Evolutionary conservation across 1,140 invertebrate species (phyloP).

Genomic region (Cotesia glomerata): DNA sequence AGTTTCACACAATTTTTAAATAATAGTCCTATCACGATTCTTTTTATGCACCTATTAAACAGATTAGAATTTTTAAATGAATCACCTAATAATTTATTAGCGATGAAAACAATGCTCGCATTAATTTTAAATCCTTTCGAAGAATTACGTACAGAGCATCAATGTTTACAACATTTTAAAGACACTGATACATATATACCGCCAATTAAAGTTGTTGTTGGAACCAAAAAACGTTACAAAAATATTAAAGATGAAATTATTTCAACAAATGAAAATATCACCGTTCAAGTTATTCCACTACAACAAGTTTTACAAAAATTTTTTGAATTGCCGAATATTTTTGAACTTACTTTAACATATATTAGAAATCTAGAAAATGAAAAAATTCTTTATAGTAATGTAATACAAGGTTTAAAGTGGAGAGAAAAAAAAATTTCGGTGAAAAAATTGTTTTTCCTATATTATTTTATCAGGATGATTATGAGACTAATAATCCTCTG

Average conservation of each 20-base stretch:
- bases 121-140: constrained; percentile 7
- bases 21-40: background rate
- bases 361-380: constrained; percentile 7
- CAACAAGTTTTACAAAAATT: constrained; percentile 18
- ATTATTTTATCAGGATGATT: constrained; percentile 12
- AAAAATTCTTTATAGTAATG: background rate
- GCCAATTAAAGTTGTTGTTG: constrained; percentile 23
- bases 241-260: background rate
- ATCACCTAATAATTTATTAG: background rate
- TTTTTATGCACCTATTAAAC: background rate
- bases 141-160: constrained; percentile 24
- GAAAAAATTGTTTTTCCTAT: background rate
- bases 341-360: background rate
- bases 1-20: background rate
- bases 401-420: background rate
- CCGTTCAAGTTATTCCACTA: constrained; percentile 15
- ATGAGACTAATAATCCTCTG: constrained; percentile 31
- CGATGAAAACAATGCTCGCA: background rate
- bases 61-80: background rate
- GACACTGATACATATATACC: constrained; percentile 24
- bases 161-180: constrained; percentile 26
- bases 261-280: background rate
- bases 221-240: constrained; percentile 7
- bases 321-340: constrained; percentile 7
- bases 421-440: constrained; percentile 3